Evolutionary conservation across 2,113 vertebrate species (phyloP).

Genomic region (Neoarius graeffei): DNA sequence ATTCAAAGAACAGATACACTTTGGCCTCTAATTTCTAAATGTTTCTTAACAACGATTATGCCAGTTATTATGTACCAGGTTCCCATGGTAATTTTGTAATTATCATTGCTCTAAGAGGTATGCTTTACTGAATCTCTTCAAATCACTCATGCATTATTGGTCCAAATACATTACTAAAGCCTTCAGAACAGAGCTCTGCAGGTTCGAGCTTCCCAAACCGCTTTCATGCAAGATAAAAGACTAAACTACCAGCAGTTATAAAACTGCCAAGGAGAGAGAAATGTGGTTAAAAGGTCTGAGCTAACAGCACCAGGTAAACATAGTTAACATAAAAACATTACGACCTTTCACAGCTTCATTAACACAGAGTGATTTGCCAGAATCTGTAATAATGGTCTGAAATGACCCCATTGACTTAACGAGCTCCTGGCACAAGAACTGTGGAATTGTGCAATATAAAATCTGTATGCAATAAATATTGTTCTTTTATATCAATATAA

Average conservation of each 20-base stretch:
- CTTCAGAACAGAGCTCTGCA: not conserved
- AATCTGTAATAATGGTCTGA: slow-evolving; percentile 3
- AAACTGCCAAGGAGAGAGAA: slow-evolving; percentile 12
- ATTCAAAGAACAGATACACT: not conserved
- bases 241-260: slow-evolving; percentile 10
- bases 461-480: not conserved
- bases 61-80: not conserved
- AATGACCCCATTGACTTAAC: not conserved
- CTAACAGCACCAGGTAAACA: not conserved
- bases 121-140: slow-evolving; percentile 17
- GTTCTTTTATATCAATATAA: not conserved
- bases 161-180: slow-evolving; percentile 3
- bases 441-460: not conserved
- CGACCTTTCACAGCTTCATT: slow-evolving; percentile 8
- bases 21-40: not conserved
- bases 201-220: slow-evolving; percentile 13
- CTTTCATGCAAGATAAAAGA: slow-evolving; percentile 27
- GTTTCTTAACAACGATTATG: not conserved
- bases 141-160: slow-evolving; percentile 5
- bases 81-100: slow-evolving; percentile 15
- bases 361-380: not conserved
- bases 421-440: not conserved
- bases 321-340: not conserved
- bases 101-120: slow-evolving; percentile 11
- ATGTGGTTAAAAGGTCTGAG: slow-evolving; percentile 3